phyloP scores from a whole-genome alignment of 2,888 invertebrate genomes.

The Polietes domitor region DNA sequence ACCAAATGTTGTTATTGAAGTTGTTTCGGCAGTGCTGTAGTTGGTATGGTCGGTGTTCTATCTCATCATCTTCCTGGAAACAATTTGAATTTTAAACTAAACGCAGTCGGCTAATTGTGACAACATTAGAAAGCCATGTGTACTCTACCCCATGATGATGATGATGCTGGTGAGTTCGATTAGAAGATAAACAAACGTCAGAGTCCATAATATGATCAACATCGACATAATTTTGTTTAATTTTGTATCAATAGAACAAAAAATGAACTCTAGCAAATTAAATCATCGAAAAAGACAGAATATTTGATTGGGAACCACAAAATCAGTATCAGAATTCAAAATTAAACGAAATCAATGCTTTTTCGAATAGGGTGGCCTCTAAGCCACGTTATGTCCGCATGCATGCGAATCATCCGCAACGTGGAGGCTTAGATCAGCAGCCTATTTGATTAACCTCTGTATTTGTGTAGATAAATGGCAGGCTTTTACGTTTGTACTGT shows the following conservation, averaged over 20 bases:
- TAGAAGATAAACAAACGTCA: neutral
- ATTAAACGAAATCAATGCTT: neutral
- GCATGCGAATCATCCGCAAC: constrained; percentile 9
- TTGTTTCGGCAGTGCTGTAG: neutral
- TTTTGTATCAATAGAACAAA: too few relatives aligned
- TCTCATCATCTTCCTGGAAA: too few relatives aligned
- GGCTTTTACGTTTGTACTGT: neutral
- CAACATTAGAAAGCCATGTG: too few relatives aligned
- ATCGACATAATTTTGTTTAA: too few relatives aligned
- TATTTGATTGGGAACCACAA: neutral
- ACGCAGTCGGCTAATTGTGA: too few relatives aligned
- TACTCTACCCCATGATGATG: too few relatives aligned
- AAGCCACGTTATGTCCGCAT: neutral
- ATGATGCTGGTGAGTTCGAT: too few relatives aligned
- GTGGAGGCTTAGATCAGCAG: constrained; percentile 1
- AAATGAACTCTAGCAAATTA: neutral
- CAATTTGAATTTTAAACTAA: too few relatives aligned
- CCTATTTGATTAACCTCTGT: constrained; percentile 35
- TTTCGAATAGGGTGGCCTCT: neutral
- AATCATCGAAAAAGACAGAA: neutral
- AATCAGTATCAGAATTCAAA: neutral
- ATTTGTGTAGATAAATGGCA: constrained; percentile 14
- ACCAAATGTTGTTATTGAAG: neutral
- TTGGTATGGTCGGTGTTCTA: neutral
- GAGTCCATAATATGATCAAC: neutral